These are phyloP conservation scores for Patella ulyssiponensis DNA, from an alignment of 2,888 invertebrate species.

Conservation along the genomic window DNA sequence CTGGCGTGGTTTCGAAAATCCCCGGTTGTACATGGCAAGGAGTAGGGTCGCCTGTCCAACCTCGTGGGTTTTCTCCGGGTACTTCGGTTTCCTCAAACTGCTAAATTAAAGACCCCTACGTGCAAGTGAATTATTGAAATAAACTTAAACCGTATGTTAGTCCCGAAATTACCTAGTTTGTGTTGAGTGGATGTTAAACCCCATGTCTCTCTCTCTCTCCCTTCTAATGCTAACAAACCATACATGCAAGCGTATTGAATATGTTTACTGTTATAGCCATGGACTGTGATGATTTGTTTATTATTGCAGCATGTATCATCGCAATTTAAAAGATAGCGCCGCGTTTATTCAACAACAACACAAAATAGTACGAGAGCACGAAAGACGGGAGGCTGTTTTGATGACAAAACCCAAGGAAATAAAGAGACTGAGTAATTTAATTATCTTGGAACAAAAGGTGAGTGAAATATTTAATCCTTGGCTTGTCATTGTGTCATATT, in stretches of 20 bases:
- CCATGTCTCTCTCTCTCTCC: neutral
- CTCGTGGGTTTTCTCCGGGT: no score
- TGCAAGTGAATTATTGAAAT: no score
- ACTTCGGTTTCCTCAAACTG: no score
- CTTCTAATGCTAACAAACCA: no score
- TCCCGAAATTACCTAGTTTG: no score
- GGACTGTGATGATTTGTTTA: neutral
- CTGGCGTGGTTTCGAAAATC: no score
- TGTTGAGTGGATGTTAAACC: no score
- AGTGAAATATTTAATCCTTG: conserved; percentile 20
- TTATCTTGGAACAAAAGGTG: conserved; percentile 67
- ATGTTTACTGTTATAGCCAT: neutral
- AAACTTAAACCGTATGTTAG: no score
- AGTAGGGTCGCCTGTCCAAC: no score
- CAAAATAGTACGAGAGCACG: conserved; percentile 44
- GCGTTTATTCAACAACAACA: conserved; percentile 51
- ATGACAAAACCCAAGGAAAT: conserved; percentile 64
- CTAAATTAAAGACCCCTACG: no score
- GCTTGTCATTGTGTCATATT: neutral
- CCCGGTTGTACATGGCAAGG: no score
- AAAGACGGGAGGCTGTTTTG: conserved; percentile 53
- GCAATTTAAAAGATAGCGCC: conserved; percentile 45
- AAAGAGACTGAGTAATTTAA: conserved; percentile 65
- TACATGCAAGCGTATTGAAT: neutral
- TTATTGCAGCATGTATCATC: conserved; percentile 52